A percentile compares a stretch with the other conserved stretches of the same genome.
Evolutionary conservation across 2,797 vertebrate species (phyloP).

Genomic region (Argyrosomus regius): DNA sequence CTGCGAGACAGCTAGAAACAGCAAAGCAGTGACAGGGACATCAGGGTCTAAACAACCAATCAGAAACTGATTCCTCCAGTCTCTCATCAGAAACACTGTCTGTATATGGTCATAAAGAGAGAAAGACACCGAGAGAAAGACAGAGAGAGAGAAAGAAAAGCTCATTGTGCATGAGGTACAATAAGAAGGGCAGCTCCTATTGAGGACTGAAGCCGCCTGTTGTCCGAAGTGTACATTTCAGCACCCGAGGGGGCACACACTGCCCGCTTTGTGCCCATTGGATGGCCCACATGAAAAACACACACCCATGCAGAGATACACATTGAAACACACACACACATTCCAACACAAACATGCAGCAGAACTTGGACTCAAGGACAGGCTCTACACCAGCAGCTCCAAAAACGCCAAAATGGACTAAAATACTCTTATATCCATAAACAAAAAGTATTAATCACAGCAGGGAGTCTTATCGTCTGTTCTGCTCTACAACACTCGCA

Average conservation of each 20-base stretch:
- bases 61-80: slow-evolving; percentile 47
- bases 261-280: slow-evolving; percentile 84
- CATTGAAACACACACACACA: slow-evolving; percentile 54
- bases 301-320: slow-evolving; percentile 70
- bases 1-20: slow-evolving; percentile 24
- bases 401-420: neutral
- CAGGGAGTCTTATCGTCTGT: neutral
- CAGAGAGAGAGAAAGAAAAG: slow-evolving; percentile 79
- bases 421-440: neutral
- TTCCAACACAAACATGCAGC: slow-evolving; percentile 58
- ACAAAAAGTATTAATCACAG: neutral
- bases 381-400: slow-evolving; percentile 38
- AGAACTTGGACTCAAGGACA: slow-evolving; percentile 45
- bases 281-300: slow-evolving; percentile 74
- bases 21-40: slow-evolving; percentile 33
- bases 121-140: slow-evolving; percentile 63
- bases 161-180: slow-evolving; percentile 89
- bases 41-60: slow-evolving; percentile 58
- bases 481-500: neutral
- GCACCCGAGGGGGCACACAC: slow-evolving; percentile 80
- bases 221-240: slow-evolving; percentile 87
- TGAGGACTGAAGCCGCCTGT: slow-evolving; percentile 87
- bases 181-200: slow-evolving; percentile 90
- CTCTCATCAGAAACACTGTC: slow-evolving; percentile 70
- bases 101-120: slow-evolving; percentile 75